Percentiles rank a stretch among this genome's conserved stretches.
These are phyloP conservation scores for Ciconia nigra DNA, from an alignment of 2,797 vertebrate species.

Conservation along the genomic window DNA sequence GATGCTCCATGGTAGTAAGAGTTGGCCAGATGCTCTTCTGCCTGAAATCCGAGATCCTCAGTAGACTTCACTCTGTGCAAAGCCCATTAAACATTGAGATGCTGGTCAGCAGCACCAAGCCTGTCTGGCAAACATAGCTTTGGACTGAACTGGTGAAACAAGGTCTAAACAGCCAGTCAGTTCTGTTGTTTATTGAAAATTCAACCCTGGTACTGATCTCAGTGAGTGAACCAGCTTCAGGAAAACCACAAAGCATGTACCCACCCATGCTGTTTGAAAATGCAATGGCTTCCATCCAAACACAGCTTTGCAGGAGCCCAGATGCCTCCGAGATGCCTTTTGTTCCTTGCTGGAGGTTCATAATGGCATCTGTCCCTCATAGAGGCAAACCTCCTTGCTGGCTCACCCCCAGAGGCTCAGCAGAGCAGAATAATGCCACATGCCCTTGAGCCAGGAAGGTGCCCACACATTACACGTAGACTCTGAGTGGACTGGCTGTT, in stretches of 20 bases:
- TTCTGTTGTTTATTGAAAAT: neutral
- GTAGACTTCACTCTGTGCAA: neutral
- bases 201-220: neutral
- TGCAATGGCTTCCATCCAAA: neutral
- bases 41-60: neutral
- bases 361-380: neutral
- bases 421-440: neutral
- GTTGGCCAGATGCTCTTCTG: neutral
- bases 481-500: neutral
- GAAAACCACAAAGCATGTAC: neutral
- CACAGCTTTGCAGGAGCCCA: neutral
- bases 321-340: neutral
- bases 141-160: neutral
- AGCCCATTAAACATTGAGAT: rapidly evolving
- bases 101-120: neutral
- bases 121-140: neutral
- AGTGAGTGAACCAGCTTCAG: neutral
- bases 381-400: neutral
- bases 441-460: neutral
- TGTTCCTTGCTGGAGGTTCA: neutral
- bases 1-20: neutral
- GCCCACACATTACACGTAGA: rapidly evolving
- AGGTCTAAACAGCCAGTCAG: neutral
- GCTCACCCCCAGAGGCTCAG: neutral
- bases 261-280: neutral